phyloP scores from a whole-genome alignment of 2,888 invertebrate species.

The Nymphalis urticae region DNA sequence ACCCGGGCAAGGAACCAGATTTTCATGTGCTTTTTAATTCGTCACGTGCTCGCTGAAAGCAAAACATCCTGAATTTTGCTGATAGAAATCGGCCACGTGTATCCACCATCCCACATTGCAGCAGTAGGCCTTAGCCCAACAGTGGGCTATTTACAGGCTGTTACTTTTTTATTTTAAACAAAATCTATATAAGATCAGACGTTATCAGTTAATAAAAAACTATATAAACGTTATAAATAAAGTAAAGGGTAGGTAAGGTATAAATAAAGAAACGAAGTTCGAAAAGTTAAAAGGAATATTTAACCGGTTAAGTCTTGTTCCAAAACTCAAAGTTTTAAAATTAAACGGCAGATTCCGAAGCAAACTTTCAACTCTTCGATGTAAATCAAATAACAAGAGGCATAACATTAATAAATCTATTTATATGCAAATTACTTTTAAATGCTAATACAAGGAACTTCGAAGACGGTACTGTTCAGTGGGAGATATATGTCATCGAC shows the following conservation, averaged over 20 bases:
- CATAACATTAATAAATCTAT: slow-evolving; percentile 11
- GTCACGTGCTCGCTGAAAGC: too few species aligned
- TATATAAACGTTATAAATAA: neutral
- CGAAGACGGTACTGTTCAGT: neutral
- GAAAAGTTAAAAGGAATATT: slow-evolving; percentile 15
- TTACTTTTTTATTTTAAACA: too few species aligned
- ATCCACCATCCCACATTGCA: too few species aligned
- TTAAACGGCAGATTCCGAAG: slow-evolving; percentile 9
- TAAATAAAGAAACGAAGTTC: slow-evolving; percentile 3
- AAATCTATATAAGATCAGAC: too few species aligned
- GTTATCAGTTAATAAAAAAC: too few species aligned
- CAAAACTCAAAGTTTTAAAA: slow-evolving; percentile 15
- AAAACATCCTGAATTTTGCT: too few species aligned
- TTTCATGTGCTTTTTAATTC: too few species aligned
- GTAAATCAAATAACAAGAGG: slow-evolving; percentile 9
- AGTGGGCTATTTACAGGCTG: too few species aligned
- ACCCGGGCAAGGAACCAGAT: too few species aligned
- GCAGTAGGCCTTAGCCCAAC: too few species aligned
- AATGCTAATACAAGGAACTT: neutral
- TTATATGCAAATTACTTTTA: slow-evolving; percentile 8
- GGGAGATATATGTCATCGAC: neutral
- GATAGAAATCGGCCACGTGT: too few species aligned
- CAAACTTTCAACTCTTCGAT: slow-evolving; percentile 3
- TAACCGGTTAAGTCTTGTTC: slow-evolving; percentile 3
- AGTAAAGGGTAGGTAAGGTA: too few species aligned